phyloP scores from a whole-genome alignment of 2,888 invertebrate species.

The Cyaniris semiargus region DNA sequence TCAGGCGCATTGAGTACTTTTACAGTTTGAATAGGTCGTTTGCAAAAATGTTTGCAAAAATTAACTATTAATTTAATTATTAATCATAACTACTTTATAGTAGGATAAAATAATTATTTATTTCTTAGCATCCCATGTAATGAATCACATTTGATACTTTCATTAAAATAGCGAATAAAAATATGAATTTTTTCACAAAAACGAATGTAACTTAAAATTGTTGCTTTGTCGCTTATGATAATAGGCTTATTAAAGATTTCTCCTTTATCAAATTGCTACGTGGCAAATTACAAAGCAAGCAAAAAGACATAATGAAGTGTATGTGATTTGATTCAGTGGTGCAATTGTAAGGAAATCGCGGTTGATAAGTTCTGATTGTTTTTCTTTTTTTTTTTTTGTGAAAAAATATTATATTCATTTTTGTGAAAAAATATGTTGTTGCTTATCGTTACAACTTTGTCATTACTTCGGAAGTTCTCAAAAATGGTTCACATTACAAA shows the following conservation, averaged over 20 bases:
- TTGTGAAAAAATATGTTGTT: too few species aligned
- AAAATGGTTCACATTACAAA: too few species aligned
- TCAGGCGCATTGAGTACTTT: too few species aligned
- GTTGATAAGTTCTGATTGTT: neutral
- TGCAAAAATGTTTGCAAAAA: too few species aligned
- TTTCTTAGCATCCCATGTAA: neutral
- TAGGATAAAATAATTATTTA: neutral
- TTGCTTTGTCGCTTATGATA: neutral
- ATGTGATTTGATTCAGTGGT: constrained; percentile 25
- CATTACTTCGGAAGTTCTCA: too few species aligned
- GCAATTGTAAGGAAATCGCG: neutral
- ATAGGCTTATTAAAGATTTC: constrained; percentile 10
- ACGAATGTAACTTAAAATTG: neutral
- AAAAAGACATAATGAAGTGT: constrained; percentile 20
- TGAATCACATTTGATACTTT: neutral
- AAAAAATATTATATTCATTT: too few species aligned
- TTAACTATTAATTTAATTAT: too few species aligned
- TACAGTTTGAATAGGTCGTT: too few species aligned
- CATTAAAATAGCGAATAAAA: neutral
- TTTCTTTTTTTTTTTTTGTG: too few species aligned
- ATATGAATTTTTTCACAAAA: neutral
- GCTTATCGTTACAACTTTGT: too few species aligned
- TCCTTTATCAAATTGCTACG: neutral
- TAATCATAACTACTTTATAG: too few species aligned
- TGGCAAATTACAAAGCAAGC: constrained; percentile 29